Evolutionary conservation across 2,888 invertebrate genomes (phyloP), one percentile per base, ranked within the genome.

Genomic region (Epirrhoe alternata): DNA sequence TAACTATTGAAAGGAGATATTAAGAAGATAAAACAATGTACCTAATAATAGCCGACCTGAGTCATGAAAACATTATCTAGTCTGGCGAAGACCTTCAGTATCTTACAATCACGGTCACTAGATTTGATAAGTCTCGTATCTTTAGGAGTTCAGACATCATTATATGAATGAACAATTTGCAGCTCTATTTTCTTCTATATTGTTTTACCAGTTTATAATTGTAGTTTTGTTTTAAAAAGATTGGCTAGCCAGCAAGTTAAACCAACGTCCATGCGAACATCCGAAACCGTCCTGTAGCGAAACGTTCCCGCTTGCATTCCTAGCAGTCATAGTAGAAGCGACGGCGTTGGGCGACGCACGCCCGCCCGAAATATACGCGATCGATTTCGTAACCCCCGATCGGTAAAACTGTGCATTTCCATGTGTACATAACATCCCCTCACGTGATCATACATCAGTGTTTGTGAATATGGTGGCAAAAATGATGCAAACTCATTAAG

Each of bases 261-360:
- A 42, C 4, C 10, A 49, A 14, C 55, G 8, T 45, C 56, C n/a
- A n/a, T n/a, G n/a, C n/a, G n/a, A n/a, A n/a, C 6, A 45, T 49
- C 47, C 38, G 24, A 55, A 50, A 52, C 16, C 17, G 62, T 59
- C 66, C 58, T 33, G 50, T 62, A 49, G 62, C 68, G 12, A 58
- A 62, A 54, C 57, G 38, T 57, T 51, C 42, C 52, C 64, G 49
- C 60, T 49, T 70, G 74, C 72, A 74, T 72, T 71, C 70, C 69
- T 69, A 72, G 72, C 82, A 84, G 83, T 82, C 78, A 70, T 77
- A 77, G 79, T 73, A 72, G 74, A 49, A 45, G 31, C 64, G 61
- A 71, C 72, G 71, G 73, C 74, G 76, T 71, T 74, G 74, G 70
- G 76, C 77, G 76, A 72, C 84, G 81, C 81, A 82, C 85, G 82